Evolutionary conservation across 2,113 vertebrate genomes (phyloP), one percentile per base, ranked within the genome.

Genomic region (Apistogramma diplotaenia): DNA sequence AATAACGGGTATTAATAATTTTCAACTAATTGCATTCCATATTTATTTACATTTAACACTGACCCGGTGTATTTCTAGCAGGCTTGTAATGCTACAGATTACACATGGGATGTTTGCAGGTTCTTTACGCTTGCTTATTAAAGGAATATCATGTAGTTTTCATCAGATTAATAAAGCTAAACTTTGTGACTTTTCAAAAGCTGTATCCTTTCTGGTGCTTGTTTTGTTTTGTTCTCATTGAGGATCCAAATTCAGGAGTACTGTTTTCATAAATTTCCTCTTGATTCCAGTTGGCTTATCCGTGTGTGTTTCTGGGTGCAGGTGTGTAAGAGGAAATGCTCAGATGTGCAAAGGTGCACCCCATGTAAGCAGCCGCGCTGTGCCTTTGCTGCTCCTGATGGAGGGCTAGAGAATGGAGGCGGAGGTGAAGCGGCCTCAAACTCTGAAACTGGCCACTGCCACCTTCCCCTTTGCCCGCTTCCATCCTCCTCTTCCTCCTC

Each of bases 321-420:
- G 94, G 94, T 97, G 93, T 98, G 97, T 87, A 98, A 98, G 93
- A 96, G 97, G 85, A 98, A 99, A 88, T 96, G 96, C 72, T 94
- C 96, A 31, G 96, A 96, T 82, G 94, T 96, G 83, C 96, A 96
- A 84, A 93, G 96, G 86, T 96, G 96, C 86, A 95, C 96, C 54
- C 97, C 97, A 15, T 96, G 96, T 86, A 98, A 98, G 93, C 97
- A 97, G 93, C 96, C 96, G 4, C 97, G 97, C 90, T 97, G 97
- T 89, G 86, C 96, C 90, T 94, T 96, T 57, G 89, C 93, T 56
- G 94, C 93, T 85, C 89, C 94, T 5, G 91, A 93, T 2, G 93
- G 85, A 89, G 92, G 84, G 46, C 83, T 93, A 60, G 94, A 95
- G 80, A 93, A 91, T 35, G 87, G 91, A 53, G 88, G 82, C 1